Conservation (phyloP, 2,888 invertebrate genomes). For the Koerneria pararmatus region DNA sequence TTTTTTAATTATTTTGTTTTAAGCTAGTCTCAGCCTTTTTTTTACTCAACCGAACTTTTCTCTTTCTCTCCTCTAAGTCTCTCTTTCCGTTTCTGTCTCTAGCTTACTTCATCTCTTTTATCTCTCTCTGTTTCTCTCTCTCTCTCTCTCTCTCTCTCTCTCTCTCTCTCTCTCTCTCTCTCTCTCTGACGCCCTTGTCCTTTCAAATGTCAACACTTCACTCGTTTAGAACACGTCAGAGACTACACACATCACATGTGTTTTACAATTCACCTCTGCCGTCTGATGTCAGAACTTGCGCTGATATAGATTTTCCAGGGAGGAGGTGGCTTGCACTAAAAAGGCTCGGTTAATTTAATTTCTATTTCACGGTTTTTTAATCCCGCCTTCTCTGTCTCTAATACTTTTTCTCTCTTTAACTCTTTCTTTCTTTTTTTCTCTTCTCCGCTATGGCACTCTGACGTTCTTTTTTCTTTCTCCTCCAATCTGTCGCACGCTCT, state of each 20-base stretch:
- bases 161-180: background rate
- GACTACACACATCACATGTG: no score
- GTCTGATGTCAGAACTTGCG: no score
- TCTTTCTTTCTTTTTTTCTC: background rate
- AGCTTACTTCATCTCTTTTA: background rate
- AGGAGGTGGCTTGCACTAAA: no score
- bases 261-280: no score
- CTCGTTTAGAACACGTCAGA: no score
- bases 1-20: no score
- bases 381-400: no score
- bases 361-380: no score
- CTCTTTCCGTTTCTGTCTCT: background rate
- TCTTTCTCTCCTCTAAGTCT: background rate
- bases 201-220: background rate
- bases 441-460: background rate
- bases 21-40: background rate
- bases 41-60: background rate
- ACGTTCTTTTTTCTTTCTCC: background rate
- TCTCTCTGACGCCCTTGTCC: background rate
- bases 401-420: background rate
- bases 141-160: constrained; percentile 10
- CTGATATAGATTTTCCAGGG: no score
- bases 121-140: background rate
- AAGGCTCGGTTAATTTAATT: no score
- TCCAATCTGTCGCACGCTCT: background rate